Evolutionary conservation across 1,140 invertebrate species (phyloP).

Genomic region (Euschistus heros): DNA sequence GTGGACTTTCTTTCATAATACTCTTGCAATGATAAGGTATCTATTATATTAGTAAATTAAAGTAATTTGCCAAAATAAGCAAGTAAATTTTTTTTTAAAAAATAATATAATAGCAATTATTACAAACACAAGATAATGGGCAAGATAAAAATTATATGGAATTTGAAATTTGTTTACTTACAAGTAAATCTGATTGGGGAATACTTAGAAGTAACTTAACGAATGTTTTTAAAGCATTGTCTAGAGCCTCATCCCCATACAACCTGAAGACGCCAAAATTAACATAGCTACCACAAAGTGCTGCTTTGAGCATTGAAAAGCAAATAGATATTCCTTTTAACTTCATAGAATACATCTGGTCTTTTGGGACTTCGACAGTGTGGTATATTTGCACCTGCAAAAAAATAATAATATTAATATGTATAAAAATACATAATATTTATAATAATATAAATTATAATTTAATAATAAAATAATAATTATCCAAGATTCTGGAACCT

Average conservation of each 20-base stretch:
- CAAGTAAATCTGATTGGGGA: slow-evolving; percentile 86
- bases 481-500: too few relatives aligned
- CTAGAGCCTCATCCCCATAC: slow-evolving; percentile 91
- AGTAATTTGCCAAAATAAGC: too few relatives aligned
- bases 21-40: too few relatives aligned
- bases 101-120: neutral
- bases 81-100: too few relatives aligned
- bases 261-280: slow-evolving; percentile 96
- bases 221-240: slow-evolving; percentile 90
- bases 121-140: neutral
- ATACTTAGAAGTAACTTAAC: slow-evolving; percentile 91
- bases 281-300: slow-evolving; percentile 92
- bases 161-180: slow-evolving; percentile 42
- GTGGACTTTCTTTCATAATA: too few relatives aligned
- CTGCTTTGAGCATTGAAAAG: slow-evolving; percentile 93
- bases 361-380: slow-evolving; percentile 81
- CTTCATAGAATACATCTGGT: slow-evolving; percentile 89
- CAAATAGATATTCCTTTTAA: slow-evolving; percentile 97
- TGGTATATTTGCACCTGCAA: slow-evolving; percentile 72
- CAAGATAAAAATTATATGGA: neutral
- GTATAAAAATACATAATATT: too few relatives aligned
- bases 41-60: too few relatives aligned
- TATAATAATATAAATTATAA: too few relatives aligned
- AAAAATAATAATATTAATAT: slow-evolving; percentile 26
- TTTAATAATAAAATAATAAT: too few relatives aligned